phyloP scores from a whole-genome alignment of 2,797 vertebrate species.

The Botia almorhae region DNA sequence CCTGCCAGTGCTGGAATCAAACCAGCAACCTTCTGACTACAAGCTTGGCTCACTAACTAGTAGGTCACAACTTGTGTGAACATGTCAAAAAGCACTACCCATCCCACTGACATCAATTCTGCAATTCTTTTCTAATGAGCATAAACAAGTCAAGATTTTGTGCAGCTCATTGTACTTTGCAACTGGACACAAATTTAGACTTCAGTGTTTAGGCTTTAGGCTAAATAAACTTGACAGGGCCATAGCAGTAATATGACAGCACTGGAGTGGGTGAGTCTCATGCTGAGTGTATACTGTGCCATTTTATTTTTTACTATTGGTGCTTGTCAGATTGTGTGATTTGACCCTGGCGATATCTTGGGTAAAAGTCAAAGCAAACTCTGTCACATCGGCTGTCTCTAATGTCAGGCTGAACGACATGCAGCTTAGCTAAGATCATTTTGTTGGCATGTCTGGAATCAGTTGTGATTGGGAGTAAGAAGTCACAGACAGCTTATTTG shows the following conservation, averaged over 20 bases:
- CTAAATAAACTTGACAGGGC: not conserved
- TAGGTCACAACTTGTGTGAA: too few relatives aligned
- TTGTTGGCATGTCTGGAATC: too few relatives aligned
- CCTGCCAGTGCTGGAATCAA: too few relatives aligned
- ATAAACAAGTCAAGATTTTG: too few relatives aligned
- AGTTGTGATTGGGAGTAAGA: too few relatives aligned
- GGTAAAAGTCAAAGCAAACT: not conserved
- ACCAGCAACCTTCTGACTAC: too few relatives aligned
- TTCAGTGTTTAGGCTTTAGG: not conserved
- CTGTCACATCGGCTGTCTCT: not conserved
- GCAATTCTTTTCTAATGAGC: too few relatives aligned
- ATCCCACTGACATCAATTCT: not conserved
- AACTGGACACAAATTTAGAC: not conserved
- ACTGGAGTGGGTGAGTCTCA: not conserved
- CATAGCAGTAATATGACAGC: not conserved
- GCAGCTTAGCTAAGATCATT: not conserved
- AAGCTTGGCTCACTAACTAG: too few relatives aligned
- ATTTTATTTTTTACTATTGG: not conserved
- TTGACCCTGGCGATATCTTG: not conserved
- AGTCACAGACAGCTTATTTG: too few relatives aligned
- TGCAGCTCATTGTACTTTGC: not conserved
- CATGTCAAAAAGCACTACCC: not conserved
- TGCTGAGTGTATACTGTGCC: not conserved
- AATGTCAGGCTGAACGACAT: not conserved
- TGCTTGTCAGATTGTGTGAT: slow-evolving; percentile 4